A percentile compares a stretch with the other conserved stretches of the same genome.
Conservation (phyloP, 2,888 invertebrate genomes). For the Epinotia ramella region DNA sequence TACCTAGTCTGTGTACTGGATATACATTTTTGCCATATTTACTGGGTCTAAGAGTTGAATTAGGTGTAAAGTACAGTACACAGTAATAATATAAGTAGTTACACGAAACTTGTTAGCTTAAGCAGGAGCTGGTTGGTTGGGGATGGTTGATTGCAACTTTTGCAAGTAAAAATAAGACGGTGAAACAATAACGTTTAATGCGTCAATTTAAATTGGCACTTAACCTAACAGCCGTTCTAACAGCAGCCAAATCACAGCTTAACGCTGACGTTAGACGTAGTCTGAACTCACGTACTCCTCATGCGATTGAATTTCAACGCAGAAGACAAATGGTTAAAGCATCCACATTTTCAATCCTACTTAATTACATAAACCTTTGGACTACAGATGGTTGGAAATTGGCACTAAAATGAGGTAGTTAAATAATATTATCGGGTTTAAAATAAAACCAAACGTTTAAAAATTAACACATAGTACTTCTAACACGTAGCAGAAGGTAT, state of each 20-base stretch:
- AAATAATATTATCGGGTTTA: not conserved
- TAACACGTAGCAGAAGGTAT: not conserved
- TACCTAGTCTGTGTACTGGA: not conserved
- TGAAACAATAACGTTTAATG: not conserved
- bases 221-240: no score
- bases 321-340: no score
- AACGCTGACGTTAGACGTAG: no score
- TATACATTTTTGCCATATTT: not conserved
- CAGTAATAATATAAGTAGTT: no score
- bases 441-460: not conserved
- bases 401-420: not conserved
- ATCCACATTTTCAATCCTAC: no score
- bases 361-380: not conserved
- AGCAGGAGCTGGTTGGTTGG: no score
- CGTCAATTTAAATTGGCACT: not conserved
- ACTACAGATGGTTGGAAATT: not conserved
- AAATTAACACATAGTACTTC: not conserved
- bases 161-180: not conserved
- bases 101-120: not conserved
- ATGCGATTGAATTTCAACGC: no score
- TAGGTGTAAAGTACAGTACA: not conserved
- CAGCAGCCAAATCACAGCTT: no score
- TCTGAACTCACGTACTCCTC: no score
- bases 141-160: not conserved
- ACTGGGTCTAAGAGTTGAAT: not conserved